These are phyloP conservation scores for Isurus oxyrinchus DNA, from an alignment of 2,113 vertebrate species.

Conservation along the genomic window DNA sequence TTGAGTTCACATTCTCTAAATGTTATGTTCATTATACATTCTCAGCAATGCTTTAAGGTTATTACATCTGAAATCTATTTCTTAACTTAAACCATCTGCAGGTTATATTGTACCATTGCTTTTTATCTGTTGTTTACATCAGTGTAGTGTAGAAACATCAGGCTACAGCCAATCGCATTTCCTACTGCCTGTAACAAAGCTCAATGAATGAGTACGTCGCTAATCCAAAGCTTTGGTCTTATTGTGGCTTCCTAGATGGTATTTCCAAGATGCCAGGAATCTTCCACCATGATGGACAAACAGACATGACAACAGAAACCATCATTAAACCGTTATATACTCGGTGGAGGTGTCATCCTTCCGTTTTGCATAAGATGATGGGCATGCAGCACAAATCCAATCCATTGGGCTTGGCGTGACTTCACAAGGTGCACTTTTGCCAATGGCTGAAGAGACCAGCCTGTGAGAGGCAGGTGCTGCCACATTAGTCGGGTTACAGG, in stretches of 20 bases:
- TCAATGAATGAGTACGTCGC: neutral
- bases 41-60: neutral
- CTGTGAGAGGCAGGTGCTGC: no score
- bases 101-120: neutral
- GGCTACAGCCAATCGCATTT: neutral
- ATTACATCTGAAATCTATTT: neutral
- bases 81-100: slow-evolving; percentile 1
- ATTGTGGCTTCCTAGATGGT: no score
- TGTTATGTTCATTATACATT: neutral
- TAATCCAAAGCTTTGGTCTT: neutral
- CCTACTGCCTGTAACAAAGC: neutral
- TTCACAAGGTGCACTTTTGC: no score
- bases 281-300: neutral
- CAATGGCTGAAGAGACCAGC: no score
- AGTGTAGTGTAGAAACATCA: neutral
- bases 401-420: no score
- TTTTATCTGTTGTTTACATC: neutral
- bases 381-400: no score
- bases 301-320: neutral
- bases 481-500: no score
- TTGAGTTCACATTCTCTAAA: slow-evolving; percentile 16
- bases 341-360: no score
- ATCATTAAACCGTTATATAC: neutral
- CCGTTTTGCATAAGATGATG: no score
- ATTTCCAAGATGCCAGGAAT: no score